Conservation (phyloP, 2,797 vertebrate species). For the Parauchenoglanis ngamensis region DNA sequence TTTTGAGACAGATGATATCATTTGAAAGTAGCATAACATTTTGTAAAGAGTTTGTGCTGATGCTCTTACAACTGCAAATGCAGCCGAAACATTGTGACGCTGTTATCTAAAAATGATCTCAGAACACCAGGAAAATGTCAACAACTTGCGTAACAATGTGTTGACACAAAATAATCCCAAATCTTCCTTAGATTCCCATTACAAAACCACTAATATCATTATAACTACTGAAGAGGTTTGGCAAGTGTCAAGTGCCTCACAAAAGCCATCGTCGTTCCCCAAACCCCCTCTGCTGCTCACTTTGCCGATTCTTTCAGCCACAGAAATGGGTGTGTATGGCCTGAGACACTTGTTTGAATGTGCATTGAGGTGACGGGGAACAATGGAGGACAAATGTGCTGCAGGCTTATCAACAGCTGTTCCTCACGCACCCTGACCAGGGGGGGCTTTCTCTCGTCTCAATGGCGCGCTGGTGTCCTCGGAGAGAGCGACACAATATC, state of each 20-base stretch:
- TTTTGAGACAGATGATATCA: background rate
- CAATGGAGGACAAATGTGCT: slow-evolving; percentile 36
- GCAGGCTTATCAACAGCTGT: slow-evolving; percentile 59
- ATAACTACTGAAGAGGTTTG: background rate
- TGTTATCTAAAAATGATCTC: background rate
- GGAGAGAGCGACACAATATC: slow-evolving; percentile 39
- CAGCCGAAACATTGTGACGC: background rate
- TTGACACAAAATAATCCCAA: background rate
- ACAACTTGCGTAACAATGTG: background rate
- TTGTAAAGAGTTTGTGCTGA: background rate
- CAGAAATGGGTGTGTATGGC: slow-evolving; percentile 19
- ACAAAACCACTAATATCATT: slow-evolving; percentile 26
- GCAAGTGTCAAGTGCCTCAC: background rate
- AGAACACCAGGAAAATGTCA: background rate
- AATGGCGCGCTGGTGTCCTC: slow-evolving; percentile 33
- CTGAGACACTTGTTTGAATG: slow-evolving; percentile 50
- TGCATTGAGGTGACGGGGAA: background rate
- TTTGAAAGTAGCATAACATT: background rate
- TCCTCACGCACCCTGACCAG: background rate
- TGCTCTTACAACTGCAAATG: background rate
- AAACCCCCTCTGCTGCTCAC: slow-evolving; percentile 9
- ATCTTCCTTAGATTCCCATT: slow-evolving; percentile 1
- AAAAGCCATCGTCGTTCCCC: slow-evolving; percentile 8
- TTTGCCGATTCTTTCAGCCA: background rate
- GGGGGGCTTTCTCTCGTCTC: slow-evolving; percentile 20